Conservation (phyloP, 2,113 vertebrate species). For the Colistium nudipinnis region DNA sequence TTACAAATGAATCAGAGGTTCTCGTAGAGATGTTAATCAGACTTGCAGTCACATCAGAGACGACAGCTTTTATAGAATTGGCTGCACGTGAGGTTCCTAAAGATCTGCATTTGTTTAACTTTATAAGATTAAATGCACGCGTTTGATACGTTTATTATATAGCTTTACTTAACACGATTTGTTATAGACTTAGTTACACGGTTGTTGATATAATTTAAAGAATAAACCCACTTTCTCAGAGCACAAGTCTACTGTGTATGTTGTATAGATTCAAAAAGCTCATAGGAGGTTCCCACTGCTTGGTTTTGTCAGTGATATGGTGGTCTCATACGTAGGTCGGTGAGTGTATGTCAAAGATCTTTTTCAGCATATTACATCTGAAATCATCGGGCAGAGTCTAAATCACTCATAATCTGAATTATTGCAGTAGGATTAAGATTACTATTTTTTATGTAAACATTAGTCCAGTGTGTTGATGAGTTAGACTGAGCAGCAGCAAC, state of each 20-base stretch:
- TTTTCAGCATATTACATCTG: neutral
- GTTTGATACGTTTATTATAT: neutral
- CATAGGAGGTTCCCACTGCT: neutral
- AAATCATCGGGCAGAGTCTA: too few species aligned
- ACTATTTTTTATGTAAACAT: too few species aligned
- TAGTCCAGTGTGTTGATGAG: too few species aligned
- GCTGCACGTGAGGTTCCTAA: conserved; percentile 4
- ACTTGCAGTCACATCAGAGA: neutral
- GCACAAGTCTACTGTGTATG: neutral
- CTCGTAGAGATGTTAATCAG: neutral
- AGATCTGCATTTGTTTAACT: conserved; percentile 34
- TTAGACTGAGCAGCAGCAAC: too few species aligned
- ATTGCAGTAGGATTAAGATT: too few species aligned
- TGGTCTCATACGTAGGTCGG: neutral
- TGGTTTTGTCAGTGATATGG: neutral
- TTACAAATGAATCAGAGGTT: conserved; percentile 29
- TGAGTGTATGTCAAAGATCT: too few species aligned
- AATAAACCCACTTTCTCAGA: neutral
- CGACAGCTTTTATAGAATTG: neutral
- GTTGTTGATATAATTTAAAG: conserved; percentile 47
- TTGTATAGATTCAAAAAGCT: neutral
- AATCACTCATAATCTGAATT: too few species aligned
- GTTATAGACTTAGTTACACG: conserved; percentile 15
- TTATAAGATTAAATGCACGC: conserved; percentile 27
- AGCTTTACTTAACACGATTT: conserved; percentile 15